A percentile compares a stretch with the other conserved stretches of the same genome.
These are phyloP conservation scores for Eulemur albifrons DNA, from an alignment of 2,797 vertebrate genomes.

Conservation along the genomic window DNA sequence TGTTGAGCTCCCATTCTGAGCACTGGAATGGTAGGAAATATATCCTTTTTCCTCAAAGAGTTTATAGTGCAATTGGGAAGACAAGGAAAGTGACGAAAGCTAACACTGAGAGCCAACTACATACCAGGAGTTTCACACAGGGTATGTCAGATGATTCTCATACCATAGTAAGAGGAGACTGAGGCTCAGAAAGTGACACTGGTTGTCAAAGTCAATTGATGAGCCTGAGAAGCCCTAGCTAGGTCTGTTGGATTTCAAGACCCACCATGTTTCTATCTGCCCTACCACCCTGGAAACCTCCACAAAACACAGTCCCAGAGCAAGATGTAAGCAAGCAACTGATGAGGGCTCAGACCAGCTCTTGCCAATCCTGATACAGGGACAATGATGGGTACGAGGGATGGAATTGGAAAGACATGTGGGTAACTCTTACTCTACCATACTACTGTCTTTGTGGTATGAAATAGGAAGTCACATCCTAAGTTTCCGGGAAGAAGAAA, in stretches of 20 bases:
- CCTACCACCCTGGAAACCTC: background rate
- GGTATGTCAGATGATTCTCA: background rate
- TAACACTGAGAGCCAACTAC: background rate
- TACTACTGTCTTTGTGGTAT: background rate
- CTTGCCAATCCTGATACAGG: background rate
- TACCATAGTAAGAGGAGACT: rapidly evolving
- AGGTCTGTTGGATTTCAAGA: background rate
- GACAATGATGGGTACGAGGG: rapidly evolving
- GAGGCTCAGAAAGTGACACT: background rate
- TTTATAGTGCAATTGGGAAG: background rate
- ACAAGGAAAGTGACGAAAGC: background rate
- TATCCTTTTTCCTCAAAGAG: background rate
- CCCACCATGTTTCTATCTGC: background rate
- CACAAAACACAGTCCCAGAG: background rate
- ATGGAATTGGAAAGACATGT: background rate
- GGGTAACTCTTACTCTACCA: no score
- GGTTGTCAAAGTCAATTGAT: background rate
- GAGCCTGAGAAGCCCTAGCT: background rate
- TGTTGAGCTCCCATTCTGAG: no score
- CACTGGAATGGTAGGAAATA: background rate
- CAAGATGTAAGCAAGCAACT: background rate
- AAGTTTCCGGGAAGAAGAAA: background rate
- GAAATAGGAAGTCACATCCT: background rate
- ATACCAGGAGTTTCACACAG: background rate
- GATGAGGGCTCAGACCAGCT: background rate